Evolutionary conservation across 2,113 vertebrate genomes (phyloP), one percentile per base, ranked within the genome.

Genomic region (Megaleporinus macrocephalus): DNA sequence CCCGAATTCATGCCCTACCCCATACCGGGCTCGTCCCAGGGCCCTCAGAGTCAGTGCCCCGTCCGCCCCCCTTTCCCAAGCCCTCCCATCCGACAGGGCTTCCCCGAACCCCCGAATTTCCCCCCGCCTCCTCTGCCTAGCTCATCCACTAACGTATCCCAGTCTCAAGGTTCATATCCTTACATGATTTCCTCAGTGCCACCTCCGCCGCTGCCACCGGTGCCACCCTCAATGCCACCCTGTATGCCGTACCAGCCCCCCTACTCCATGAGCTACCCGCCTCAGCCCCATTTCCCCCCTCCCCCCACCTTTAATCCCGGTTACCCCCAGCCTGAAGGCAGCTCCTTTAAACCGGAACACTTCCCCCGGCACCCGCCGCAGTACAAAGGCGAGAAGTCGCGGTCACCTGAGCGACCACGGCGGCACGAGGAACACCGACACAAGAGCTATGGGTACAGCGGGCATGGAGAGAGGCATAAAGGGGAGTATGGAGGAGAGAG

Each of bases 1-100:
- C 92, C 95, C 0, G 96, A 98, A 89, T 98, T 96, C 66, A 95
- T 97, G 77, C 94, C 94, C 6, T 99, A 96, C 86, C 96, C 96
- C 14, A 95, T 97, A 2, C 96, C 95, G 0, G 88, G 93, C 1
- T 93, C 95, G 0, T 93, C 96, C 0, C 94, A 96, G 57, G 86
- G 94, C 0, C 94, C 92, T 71, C 96, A 96, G 55, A 96, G 95
- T 68, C 96, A 96, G 57, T 96, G 95, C 87, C 95, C 96, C 0
- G 61, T 95, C 27, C 93, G 94, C 12, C 95, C 96, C 0, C 95
- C 97, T 0, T 98, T 95, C 85, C 90, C 95, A 5, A 95, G 89
- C 79, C 95, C 95, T 26, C 95, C 95, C 0, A 86, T 95, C 57
- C 92, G 95, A 4, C 96, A 96, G 65, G 95, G 94, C 53, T 98